phyloP scores from a whole-genome alignment of 1,140 invertebrate species.

The Sitophilus oryzae region DNA sequence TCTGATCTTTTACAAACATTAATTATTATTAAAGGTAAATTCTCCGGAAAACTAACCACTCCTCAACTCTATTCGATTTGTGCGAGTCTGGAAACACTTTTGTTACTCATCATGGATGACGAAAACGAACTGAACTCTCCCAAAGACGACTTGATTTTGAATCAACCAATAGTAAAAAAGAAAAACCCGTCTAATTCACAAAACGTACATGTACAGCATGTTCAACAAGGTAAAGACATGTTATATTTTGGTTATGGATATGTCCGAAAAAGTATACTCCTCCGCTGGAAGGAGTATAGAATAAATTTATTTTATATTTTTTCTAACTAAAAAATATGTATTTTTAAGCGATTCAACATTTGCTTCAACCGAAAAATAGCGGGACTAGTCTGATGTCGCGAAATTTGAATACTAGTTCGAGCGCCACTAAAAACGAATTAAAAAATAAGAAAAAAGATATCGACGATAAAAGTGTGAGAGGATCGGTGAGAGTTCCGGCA shows the following conservation, averaged over 20 bases:
- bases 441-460: slow-evolving; percentile 22
- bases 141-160: slow-evolving; percentile 32
- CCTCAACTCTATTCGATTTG: slow-evolving; percentile 81
- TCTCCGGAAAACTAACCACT: slow-evolving; percentile 71
- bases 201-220: slow-evolving; percentile 31
- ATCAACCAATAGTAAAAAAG: slow-evolving; percentile 30
- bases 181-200: slow-evolving; percentile 26
- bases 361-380: slow-evolving; percentile 29
- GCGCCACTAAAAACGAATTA: slow-evolving; percentile 12
- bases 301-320: no score
- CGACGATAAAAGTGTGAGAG: slow-evolving; percentile 17
- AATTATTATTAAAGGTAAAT: no score
- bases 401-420: slow-evolving; percentile 6
- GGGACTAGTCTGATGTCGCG: slow-evolving; percentile 18
- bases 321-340: no score
- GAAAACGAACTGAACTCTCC: slow-evolving; percentile 84
- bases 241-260: not conserved
- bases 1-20: no score
- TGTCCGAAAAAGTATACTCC: not conserved
- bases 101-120: slow-evolving; percentile 76
- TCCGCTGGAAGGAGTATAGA: no score
- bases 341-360: slow-evolving; percentile 36
- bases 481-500: slow-evolving; percentile 11
- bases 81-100: slow-evolving; percentile 81
- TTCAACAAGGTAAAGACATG: slow-evolving; percentile 27